Evolutionary conservation across 2,113 vertebrate genomes (phyloP), one percentile per base, ranked within the genome.

Genomic region (Leptobrachium leishanense): DNA sequence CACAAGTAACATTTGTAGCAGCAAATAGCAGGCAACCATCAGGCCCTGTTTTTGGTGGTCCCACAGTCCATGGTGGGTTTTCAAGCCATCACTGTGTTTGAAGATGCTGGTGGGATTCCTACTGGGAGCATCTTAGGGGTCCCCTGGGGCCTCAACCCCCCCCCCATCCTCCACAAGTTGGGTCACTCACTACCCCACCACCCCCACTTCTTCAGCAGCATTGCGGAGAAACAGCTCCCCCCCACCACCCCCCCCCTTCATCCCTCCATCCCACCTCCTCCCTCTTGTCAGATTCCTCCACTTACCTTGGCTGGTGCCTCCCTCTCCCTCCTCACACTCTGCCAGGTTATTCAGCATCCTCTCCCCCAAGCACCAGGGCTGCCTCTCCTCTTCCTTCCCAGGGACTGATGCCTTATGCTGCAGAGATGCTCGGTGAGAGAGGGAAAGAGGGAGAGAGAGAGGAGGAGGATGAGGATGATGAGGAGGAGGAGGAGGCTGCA

Each of bases 321-420:
- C 96, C 82, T 98, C 96, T 87, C 94, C 96, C 87, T 97, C 96
- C 93, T 97, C 96, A 83, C 95, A 95, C 89, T 98, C 96, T 82
- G 95, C 95, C 93, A 98, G 94, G 94, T 96, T 98, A 94, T 98
- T 98, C 78, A 96, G 95, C 96, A 98, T 98, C 93, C 93, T 90
- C 65, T 62, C 66, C 62, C 54, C 13, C n/a, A 69, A 20, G 53
- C 69, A 55, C 5, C 68, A 41, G 59, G 15, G 68, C 43, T 73
- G 81, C 81, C 82, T 82, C 67, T 85, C 83, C 76, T 84, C 84
- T 88, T 85, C 88, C 81, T 81, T 20, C 7, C 64, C 65, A 63
- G 72, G 72, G 72, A 75, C 79, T 65, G 74, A 77, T 74, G 81
- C 75, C 86, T 92, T 88, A 91, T 86, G 75, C 84, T 83, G 84